These are phyloP conservation scores for Sinohyriopsis cumingii DNA, from an alignment of 2,888 invertebrate species.

Conservation along the genomic window DNA sequence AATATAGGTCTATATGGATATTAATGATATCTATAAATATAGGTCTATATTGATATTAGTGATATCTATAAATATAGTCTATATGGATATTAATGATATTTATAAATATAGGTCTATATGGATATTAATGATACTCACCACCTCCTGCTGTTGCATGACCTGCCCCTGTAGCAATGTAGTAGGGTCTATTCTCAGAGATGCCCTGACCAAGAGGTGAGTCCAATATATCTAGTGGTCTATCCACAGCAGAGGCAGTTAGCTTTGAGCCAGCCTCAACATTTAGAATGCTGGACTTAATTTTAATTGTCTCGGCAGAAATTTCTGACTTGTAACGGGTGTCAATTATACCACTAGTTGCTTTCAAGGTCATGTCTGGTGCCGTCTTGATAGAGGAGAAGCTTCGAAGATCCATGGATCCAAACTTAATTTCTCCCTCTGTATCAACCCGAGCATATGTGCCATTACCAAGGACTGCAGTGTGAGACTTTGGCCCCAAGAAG, in stretches of 20 bases:
- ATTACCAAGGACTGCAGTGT: constrained; percentile 44
- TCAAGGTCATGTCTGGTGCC: constrained; percentile 41
- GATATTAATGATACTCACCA: constrained; percentile 14
- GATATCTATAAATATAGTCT: no score
- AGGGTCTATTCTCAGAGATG: constrained; percentile 6
- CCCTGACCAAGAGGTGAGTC: constrained; percentile 43
- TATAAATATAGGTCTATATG: no score
- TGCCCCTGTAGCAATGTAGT: constrained; percentile 41
- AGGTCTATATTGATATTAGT: no score
- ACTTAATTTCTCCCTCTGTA: constrained; percentile 29
- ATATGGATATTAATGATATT: no score
- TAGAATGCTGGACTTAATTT: constrained; percentile 33
- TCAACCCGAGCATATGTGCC: constrained; percentile 34
- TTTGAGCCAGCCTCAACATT: constrained; percentile 54
- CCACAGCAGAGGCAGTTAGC: constrained; percentile 47
- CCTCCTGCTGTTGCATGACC: constrained; percentile 57
- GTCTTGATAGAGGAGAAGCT: constrained; percentile 44
- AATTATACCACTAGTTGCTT: constrained; percentile 33
- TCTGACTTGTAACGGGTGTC: constrained; percentile 46
- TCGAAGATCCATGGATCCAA: constrained; percentile 49
- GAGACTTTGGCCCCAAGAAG: constrained; percentile 39
- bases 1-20: no score
- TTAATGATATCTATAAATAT: no score
- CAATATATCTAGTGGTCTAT: constrained; percentile 46
- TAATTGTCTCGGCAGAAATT: constrained; percentile 54